Conservation (phyloP, 2,113 vertebrate species). For the Hassar affinis region DNA sequence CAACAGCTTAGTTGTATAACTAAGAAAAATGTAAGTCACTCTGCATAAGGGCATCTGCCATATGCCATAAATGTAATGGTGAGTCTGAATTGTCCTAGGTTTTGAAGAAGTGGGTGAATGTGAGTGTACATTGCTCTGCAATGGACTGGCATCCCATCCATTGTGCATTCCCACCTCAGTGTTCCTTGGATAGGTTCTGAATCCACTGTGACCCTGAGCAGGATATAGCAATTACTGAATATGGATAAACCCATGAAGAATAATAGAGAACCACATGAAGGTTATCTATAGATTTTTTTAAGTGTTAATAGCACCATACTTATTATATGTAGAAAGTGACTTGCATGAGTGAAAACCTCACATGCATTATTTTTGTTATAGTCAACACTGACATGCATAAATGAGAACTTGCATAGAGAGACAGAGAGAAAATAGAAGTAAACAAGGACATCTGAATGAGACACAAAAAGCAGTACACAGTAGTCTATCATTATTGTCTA, state of each 20-base stretch:
- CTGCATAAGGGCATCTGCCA: too few species aligned
- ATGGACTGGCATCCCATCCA: neutral
- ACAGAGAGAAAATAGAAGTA: neutral
- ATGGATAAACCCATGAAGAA: neutral
- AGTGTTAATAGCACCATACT: neutral
- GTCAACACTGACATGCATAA: neutral
- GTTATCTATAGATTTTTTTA: neutral
- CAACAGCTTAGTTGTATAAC: too few species aligned
- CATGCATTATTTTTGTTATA: neutral
- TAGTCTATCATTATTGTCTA: constrained; percentile 4
- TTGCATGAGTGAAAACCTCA: neutral
- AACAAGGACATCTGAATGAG: constrained; percentile 34
- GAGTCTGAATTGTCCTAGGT: neutral
- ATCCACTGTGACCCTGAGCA: neutral
- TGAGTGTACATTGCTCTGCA: neutral
- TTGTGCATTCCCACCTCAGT: neutral
- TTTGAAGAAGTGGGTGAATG: neutral
- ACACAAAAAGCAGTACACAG: neutral
- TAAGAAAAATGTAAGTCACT: too few species aligned
- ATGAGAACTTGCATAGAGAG: neutral
- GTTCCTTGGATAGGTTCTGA: neutral
- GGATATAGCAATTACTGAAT: neutral
- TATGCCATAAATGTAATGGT: too few species aligned
- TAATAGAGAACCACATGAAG: constrained; percentile 4
- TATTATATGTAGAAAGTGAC: constrained; percentile 7